These are phyloP conservation scores for Neodiprion pinetum DNA, from an alignment of 1,140 invertebrate genomes.

Conservation along the genomic window DNA sequence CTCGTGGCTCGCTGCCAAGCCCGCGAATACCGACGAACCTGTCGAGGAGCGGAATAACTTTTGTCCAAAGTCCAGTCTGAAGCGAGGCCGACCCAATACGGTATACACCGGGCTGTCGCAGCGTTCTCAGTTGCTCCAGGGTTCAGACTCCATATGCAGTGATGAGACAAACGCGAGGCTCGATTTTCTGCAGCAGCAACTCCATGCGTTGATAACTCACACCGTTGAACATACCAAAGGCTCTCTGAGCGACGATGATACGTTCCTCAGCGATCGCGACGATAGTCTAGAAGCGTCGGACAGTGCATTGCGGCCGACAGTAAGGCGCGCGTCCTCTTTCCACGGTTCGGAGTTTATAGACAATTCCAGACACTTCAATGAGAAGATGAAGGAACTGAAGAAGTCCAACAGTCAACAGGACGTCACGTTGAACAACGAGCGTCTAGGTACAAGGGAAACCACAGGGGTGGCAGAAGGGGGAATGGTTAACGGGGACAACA, in stretches of 20 bases:
- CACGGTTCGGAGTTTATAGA: constrained; percentile 45
- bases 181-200: constrained; percentile 48
- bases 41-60: constrained; percentile 18
- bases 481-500: constrained; percentile 12
- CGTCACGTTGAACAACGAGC: constrained; percentile 27
- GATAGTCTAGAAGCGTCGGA: not conserved
- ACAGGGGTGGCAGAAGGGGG: not conserved
- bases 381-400: constrained; percentile 51
- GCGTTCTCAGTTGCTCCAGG: constrained; percentile 14
- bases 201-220: constrained; percentile 45
- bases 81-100: not conserved
- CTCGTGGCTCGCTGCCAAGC: constrained; percentile 45
- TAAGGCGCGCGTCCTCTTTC: constrained; percentile 54
- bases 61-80: constrained; percentile 23
- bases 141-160: constrained; percentile 39
- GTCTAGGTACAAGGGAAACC: not conserved
- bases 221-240: constrained; percentile 47
- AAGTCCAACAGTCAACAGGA: constrained; percentile 48
- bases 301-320: not conserved
- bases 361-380: constrained; percentile 47
- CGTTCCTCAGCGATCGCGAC: constrained; percentile 28
- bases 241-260: constrained; percentile 37
- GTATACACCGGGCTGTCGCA: not conserved
- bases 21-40: not conserved
- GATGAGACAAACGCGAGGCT: constrained; percentile 47